Base-by-base conservation (phyloP, 2,797 vertebrate genomes). In the Acanthurus lineatus region DNA sequence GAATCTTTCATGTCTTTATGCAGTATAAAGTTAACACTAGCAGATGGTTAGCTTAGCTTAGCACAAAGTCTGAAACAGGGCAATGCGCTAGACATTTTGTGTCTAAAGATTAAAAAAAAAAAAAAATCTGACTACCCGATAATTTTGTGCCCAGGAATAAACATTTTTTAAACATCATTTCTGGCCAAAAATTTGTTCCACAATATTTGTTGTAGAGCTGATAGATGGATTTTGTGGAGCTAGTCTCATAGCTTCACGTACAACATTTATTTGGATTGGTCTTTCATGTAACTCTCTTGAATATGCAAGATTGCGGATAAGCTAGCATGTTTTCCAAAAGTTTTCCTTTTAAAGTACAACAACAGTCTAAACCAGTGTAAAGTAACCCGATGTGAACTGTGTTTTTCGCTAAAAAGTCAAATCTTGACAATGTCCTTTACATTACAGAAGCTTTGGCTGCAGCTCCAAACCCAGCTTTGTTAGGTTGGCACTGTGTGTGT, bases 371-470 rank as follows among this genome's bases (percentile, higher is more conserved):
- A 63, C 20, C n/a, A 56, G 11, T 14, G 35, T 44, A 9, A 66
- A 48, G 22, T 52, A 67, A 67, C 82, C 44, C 66, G 14, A 38
- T 69, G 38, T 25, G 28, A 80, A 57, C 15, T 69, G 38, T 77
- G 79, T 74, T 22, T 67, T 84, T 52, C 62, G 67, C 20, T 61
- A 45, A 59, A 3, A 60, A 83, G 72, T 59, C 76, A 58, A 68
- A 73, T 69, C 44, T 57, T 82, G 76, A 68, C 76, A 69, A 51
- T 7, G 11, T 35, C 73, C 69, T 80, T 83, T 68, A 73, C 65
- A 76, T 32, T 0, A 9, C 20, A 15, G 38, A 66, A 14, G 69
- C 58, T 62, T 69, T 42, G 57, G 45, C 53, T 62, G 59, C 52
- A 6, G 35, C 57, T 82, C 28, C 60, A 73, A 42, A 32, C 38